A percentile compares a stretch with the other conserved stretches of the same genome.
Conservation (phyloP, 2,888 invertebrate genomes). For the Bellardia bayeri region DNA sequence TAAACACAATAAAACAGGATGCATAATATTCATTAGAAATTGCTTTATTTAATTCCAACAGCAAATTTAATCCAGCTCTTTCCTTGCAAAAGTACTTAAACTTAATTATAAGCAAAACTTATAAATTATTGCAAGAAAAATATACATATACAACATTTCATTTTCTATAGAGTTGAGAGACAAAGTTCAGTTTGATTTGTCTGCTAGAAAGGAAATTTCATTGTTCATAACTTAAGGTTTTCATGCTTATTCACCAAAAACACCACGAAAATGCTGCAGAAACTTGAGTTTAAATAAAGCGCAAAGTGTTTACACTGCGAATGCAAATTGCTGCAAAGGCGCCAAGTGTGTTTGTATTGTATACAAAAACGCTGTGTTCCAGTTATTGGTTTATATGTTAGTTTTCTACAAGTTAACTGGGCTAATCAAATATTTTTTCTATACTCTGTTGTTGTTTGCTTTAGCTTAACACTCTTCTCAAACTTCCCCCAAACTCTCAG, state of each 20-base stretch:
- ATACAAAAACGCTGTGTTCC: neutral
- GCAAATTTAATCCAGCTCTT: neutral
- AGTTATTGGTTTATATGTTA: neutral
- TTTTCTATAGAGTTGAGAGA: constrained; percentile 2
- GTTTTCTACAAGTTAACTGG: constrained; percentile 26
- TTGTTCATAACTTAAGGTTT: constrained; percentile 15
- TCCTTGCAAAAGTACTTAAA: neutral
- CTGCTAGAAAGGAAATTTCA: neutral
- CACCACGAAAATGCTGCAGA: neutral
- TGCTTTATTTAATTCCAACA: neutral
- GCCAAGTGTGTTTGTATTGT: constrained; percentile 56
- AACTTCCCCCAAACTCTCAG: neutral
- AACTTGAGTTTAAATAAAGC: constrained; percentile 14
- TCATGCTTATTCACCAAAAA: constrained; percentile 23
- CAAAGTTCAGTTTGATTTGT: neutral
- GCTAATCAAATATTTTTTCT: constrained; percentile 68
- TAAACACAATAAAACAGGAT: neutral
- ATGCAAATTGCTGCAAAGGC: constrained; percentile 48
- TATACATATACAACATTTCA: neutral
- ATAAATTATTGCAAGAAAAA: neutral
- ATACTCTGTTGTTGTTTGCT: constrained; percentile 60
- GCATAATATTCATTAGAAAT: neutral
- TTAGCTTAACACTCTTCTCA: constrained; percentile 11
- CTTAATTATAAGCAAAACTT: neutral
- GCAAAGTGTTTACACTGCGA: constrained; percentile 54